Evolutionary conservation across 2,797 vertebrate genomes (phyloP).

Genomic region (Taenioides sp.): DNA sequence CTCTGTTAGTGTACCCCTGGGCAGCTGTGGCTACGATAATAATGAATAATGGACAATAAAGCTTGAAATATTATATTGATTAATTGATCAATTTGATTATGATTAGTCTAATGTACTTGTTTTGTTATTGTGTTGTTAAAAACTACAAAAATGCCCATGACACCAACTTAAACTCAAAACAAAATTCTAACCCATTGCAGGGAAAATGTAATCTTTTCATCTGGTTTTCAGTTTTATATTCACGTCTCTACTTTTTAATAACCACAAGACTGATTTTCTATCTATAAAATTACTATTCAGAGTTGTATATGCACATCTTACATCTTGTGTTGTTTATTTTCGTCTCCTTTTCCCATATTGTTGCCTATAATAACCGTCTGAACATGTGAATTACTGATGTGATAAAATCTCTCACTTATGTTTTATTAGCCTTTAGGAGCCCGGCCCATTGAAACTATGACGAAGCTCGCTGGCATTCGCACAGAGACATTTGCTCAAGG

Average conservation of each 20-base stretch:
- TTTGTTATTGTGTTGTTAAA: no score
- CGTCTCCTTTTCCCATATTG: background rate
- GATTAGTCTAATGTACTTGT: no score
- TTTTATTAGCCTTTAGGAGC: slow-evolving; percentile 31
- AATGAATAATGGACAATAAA: no score
- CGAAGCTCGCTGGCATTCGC: slow-evolving; percentile 26
- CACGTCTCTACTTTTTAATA: background rate
- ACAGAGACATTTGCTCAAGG: slow-evolving; percentile 31
- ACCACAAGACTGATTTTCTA: background rate
- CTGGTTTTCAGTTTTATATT: background rate
- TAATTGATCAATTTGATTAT: no score
- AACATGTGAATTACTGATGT: slow-evolving; percentile 6
- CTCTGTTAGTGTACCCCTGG: no score
- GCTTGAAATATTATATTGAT: no score
- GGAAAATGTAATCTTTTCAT: background rate
- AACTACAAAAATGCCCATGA: no score
- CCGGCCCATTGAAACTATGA: slow-evolving; percentile 19
- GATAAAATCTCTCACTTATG: slow-evolving; percentile 6
- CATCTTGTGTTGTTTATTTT: slow-evolving; percentile 1
- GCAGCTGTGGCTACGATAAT: no score
- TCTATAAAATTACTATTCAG: background rate
- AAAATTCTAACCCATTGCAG: background rate
- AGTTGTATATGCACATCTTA: background rate
- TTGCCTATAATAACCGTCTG: slow-evolving; percentile 1
- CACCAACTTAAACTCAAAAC: no score